Base-by-base conservation (phyloP, 2,888 invertebrate species). In the Catocala sponsa region DNA sequence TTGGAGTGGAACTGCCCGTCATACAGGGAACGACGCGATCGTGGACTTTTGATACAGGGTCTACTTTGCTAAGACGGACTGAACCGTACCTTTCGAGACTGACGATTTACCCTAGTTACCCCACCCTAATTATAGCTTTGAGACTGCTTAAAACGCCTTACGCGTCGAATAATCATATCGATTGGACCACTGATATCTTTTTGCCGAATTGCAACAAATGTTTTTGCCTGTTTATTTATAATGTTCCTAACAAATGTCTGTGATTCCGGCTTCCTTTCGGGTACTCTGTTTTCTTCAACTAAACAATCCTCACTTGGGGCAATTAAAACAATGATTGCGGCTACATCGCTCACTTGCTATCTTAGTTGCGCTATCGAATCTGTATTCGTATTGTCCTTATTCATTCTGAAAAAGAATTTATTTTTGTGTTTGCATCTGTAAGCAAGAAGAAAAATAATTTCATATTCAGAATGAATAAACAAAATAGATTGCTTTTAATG, bases 81-180 rank as follows among this genome's bases (percentile, higher is more conserved):
- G 78, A 78, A 60, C 65, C 72, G 63, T 61, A 78, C 71, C 74
- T 77, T 60, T 81, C 79, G 82, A 91, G 91, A 91, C 91, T 91
- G 91, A 91, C 82, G 82, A 85, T 87, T 83, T 85, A 85, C 79
- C 82, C 75, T 84, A 84, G 72, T 75, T 79, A 70, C 65, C 68
- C 66, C 50, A 59, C 61, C 70, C 69, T 72, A 66, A 60, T 67
- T 73, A 71, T 78, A 80, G 56, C 68, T 70, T 71, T 64, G 64
- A 74, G 59, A 59, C 51, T 64, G 68, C 72, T 49, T 61, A 70
- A 76, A 47, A 68, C 70, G 63, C 65, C 69, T 46, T 62, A 55
- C 67, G 68, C 68, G 54, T 33, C 59, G 43, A 57, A 43, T 11
- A 54, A 71, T 69, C 68, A 72, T 79, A 78, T 78, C 71, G 57